A percentile compares a stretch with the other conserved stretches of the same genome.
phyloP scores from a whole-genome alignment of 2,888 invertebrate genomes.

The Xanthia icteritia region DNA sequence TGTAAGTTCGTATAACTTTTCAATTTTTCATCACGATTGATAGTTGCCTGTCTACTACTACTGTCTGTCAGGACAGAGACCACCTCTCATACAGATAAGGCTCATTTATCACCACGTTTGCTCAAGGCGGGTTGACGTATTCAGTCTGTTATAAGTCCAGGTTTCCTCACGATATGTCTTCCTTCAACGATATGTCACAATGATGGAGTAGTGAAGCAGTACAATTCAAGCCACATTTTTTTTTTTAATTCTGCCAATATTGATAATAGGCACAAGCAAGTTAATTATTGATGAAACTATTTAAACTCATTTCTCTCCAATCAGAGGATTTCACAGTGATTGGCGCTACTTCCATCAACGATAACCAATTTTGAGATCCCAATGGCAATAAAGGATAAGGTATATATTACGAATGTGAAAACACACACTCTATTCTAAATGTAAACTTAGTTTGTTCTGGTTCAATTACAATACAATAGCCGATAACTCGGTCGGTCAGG shows the following conservation, averaged over 20 bases:
- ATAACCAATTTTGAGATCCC: background rate
- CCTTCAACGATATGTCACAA: background rate
- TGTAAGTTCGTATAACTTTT: no score
- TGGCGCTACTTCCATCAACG: background rate
- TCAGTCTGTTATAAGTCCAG: background rate
- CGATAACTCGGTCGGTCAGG: constrained; percentile 12
- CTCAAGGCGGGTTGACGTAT: background rate
- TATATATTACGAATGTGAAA: background rate
- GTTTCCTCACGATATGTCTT: background rate
- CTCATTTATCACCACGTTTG: background rate
- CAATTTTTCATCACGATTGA: background rate
- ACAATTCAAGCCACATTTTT: background rate
- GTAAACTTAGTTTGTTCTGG: constrained; percentile 16
- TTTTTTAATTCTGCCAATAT: no score
- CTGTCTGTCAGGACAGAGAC: background rate
- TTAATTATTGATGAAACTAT: background rate
- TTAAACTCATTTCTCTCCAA: background rate
- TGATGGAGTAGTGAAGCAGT: background rate
- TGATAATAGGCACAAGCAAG: background rate
- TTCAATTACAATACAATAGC: constrained; percentile 27
- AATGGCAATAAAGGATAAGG: background rate
- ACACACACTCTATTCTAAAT: background rate
- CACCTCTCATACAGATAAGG: background rate
- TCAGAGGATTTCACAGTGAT: background rate
- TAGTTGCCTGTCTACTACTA: background rate